A percentile compares a stretch with the other conserved stretches of the same genome.
These are phyloP conservation scores for Toxotes chatareus DNA, from an alignment of 2,113 vertebrate species.

Conservation along the genomic window DNA sequence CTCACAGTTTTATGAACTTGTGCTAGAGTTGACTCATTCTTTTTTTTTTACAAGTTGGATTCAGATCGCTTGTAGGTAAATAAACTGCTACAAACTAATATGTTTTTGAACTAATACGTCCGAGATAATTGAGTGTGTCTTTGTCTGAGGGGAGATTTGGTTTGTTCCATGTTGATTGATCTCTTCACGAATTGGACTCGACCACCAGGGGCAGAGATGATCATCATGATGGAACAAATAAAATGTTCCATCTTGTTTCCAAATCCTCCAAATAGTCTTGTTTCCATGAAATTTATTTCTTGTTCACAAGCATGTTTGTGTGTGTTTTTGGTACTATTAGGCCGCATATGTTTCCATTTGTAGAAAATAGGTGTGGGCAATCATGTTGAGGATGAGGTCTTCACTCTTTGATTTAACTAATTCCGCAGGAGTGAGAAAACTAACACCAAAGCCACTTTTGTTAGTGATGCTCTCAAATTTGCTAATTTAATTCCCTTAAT, in stretches of 20 bases:
- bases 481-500: background rate
- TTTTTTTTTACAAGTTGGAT: too few relatives aligned
- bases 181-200: background rate
- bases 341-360: slow-evolving; percentile 7
- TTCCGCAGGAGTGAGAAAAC: background rate
- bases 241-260: background rate
- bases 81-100: too few relatives aligned
- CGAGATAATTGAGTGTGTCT: background rate
- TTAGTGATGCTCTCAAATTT: background rate
- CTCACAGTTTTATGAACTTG: too few relatives aligned
- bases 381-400: background rate
- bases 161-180: background rate
- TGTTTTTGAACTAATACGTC: background rate
- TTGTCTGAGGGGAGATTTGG: background rate
- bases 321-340: background rate
- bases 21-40: too few relatives aligned
- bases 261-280: background rate
- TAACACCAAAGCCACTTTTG: background rate
- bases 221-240: background rate
- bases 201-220: background rate
- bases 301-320: background rate
- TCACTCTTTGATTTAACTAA: background rate
- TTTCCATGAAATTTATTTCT: background rate
- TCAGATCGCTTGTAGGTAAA: too few relatives aligned
- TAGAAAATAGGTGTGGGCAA: background rate